Evolutionary conservation across 2,888 invertebrate species (phyloP).

Genomic region (Drosophila anceps): DNA sequence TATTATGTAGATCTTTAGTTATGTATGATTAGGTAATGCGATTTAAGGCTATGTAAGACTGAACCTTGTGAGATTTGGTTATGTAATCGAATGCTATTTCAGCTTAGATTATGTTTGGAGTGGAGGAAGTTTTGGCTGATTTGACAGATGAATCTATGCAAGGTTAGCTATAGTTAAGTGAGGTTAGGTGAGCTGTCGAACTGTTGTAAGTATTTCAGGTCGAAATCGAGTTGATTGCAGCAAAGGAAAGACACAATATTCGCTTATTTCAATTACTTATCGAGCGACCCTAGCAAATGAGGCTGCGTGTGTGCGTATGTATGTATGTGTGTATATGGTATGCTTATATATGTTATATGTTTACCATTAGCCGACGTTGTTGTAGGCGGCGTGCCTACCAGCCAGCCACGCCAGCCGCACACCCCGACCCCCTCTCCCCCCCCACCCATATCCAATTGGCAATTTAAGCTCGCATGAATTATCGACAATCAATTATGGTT

Average conservation of each 20-base stretch:
- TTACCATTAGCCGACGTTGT: slow-evolving; percentile 58
- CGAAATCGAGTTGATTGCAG: neutral
- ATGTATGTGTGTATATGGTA: slow-evolving; percentile 17
- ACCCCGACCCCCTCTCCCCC: neutral
- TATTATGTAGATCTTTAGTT: too few relatives aligned
- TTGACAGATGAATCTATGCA: neutral
- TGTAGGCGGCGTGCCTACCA: slow-evolving; percentile 13
- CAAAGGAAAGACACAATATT: neutral
- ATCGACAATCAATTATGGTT: slow-evolving; percentile 81
- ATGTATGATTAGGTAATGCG: too few relatives aligned
- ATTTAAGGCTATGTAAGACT: neutral
- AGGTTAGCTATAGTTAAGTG: neutral
- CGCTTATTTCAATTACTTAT: neutral
- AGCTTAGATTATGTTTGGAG: neutral
- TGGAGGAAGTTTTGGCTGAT: neutral
- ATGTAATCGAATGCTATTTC: neutral
- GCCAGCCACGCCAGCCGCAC: neutral
- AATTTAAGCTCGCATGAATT: slow-evolving; percentile 84
- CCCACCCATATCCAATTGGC: slow-evolving; percentile 73
- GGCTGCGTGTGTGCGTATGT: slow-evolving; percentile 7
- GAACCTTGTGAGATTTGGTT: neutral
- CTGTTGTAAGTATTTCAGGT: neutral
- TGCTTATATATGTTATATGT: slow-evolving; percentile 46
- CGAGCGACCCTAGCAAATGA: neutral
- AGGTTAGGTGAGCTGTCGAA: neutral